Evolutionary conservation across 2,113 vertebrate genomes (phyloP), one percentile per base, ranked within the genome.

Genomic region (Plecotus auritus): DNA sequence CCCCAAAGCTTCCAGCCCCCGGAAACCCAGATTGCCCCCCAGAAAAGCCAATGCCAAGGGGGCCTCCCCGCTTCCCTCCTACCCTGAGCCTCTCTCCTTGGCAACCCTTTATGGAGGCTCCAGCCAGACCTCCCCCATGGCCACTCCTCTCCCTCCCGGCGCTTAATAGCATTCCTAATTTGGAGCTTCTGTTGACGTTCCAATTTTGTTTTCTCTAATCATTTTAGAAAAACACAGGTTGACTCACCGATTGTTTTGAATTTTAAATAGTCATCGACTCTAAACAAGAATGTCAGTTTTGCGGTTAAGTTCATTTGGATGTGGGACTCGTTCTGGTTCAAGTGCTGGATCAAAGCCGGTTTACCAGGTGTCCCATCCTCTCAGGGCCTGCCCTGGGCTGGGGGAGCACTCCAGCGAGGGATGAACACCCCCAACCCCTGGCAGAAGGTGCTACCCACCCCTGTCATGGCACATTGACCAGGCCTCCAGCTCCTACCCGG

Each of bases 171-270:
- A 28, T 28, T 61, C 54, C 18, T 85, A 22, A 51, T 16, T 9
- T 81, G 67, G 42, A 93, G 42, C 35, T 40, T 59, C 40, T 3
- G 26, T 18, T 28, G 56, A 85, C 32, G 11, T 70, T 95, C 80
- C 69, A 70, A 47, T 72, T 86, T 80, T 61, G 70, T n/a, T 73
- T 91, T 59, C 54, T 83, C 72, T 66, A 80, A 78, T 91, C 72
- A 66, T 77, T 91, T 91, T 77, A 94, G 93, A 54, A 97, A 96
- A 93, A 85, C 77, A 92, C 2, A 91, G 70, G 32, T 35, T 76
- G 77, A 81, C 47, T 81, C 82, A 67, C 59, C 1, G 9, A 59
- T 66, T 85, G 40, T 80, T 90, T 67, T 23, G 49, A 85, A 77
- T 95, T 74, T 85, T 91, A 93, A 93, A 54, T 49, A 83, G 32